Evolutionary conservation across 92 coral and sea anemone species (phyloP).

Genomic region (Parazoanthus atlanticus): DNA sequence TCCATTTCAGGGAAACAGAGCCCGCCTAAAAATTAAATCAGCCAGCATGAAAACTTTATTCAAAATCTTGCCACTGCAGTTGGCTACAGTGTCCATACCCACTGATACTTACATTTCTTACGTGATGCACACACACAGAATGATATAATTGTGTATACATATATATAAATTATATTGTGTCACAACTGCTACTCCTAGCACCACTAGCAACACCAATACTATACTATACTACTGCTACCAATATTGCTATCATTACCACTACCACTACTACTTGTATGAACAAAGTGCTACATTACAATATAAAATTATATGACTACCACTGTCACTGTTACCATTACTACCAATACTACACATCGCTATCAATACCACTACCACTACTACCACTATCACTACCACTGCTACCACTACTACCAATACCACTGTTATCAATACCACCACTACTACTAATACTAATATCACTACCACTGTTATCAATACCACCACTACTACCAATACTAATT

Average conservation of each 20-base stretch:
- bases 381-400: not conserved
- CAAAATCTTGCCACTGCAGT: no score
- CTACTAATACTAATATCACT: slow-evolving; percentile 9
- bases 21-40: slow-evolving; percentile 63
- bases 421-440: not conserved
- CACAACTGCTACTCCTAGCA: not conserved
- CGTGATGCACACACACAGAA: no score
- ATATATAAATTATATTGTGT: no score
- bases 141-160: no score
- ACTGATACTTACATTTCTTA: no score
- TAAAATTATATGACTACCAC: not conserved
- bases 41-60: no score
- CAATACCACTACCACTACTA: not conserved
- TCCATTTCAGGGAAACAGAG: slow-evolving; percentile 72
- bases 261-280: not conserved
- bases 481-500: not conserved
- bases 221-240: not conserved
- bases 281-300: not conserved
- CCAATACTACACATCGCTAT: no score
- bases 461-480: not conserved
- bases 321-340: not conserved
- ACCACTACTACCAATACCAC: not conserved
- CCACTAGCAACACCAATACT: no score
- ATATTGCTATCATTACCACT: not conserved
- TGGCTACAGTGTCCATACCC: no score